Percentiles rank a stretch among this genome's conserved stretches.
phyloP scores from a whole-genome alignment of 2,797 vertebrate species.

The Oreortyx pictus region DNA sequence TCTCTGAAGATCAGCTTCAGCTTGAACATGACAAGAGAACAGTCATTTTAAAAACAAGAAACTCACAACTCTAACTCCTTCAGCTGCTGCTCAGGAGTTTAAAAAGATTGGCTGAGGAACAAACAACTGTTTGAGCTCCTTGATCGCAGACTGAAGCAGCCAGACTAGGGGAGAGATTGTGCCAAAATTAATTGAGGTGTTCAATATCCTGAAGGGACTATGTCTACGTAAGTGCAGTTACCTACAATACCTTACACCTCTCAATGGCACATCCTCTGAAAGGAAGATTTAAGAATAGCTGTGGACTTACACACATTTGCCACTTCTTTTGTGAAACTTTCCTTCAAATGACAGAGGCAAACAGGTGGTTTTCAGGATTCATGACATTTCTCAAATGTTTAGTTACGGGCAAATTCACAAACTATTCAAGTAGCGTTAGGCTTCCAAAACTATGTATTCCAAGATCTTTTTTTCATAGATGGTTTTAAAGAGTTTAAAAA shows the following conservation, averaged over 20 bases:
- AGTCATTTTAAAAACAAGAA: conserved; percentile 5
- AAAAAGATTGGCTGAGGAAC: background rate
- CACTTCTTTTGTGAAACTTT: background rate
- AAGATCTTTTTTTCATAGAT: background rate
- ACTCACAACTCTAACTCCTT: background rate
- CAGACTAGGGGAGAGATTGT: accelerated
- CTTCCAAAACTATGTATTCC: background rate
- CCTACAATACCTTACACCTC: background rate
- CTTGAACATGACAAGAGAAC: conserved; percentile 1
- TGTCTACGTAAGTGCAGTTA: background rate
- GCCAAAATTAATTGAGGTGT: background rate
- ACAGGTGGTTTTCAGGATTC: background rate
- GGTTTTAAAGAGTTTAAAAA: background rate
- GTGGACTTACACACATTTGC: background rate
- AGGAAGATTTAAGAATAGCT: background rate
- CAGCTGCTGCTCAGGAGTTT: background rate
- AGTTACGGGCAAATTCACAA: background rate
- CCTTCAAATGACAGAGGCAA: background rate
- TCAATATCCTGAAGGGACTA: background rate
- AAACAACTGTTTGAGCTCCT: background rate
- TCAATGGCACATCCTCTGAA: background rate
- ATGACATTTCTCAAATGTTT: background rate
- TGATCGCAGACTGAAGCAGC: background rate
- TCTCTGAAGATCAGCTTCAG: conserved; percentile 1
- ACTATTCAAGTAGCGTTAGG: background rate